Base-by-base conservation (phyloP, 2,888 invertebrate species). In the Mesoligia furuncula region DNA sequence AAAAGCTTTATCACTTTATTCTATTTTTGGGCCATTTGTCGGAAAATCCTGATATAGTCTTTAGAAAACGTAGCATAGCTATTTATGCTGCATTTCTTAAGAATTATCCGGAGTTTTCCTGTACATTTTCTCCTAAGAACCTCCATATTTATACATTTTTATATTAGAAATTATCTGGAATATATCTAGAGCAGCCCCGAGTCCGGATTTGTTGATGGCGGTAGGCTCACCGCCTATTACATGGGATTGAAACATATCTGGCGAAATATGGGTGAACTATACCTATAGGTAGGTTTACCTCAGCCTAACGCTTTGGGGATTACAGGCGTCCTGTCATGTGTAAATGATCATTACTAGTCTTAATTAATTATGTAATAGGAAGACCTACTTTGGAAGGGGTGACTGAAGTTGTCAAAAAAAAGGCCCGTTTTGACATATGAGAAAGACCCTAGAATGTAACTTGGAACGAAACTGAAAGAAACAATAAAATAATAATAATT, bases 41-140 rank as follows among this genome's bases (percentile, higher is more conserved):
- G 39, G 31, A 48, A 74, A 81, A 48, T 57, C 5, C 0, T 17
- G 20, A 27, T 27, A 3, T 31, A 31, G 27, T 51, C 48, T 57
- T 57, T 62, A n/a, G 39, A 27, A 81, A 45, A 48, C 15, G 27
- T n/a, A 36, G 45, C 20, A n/a, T 36, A 54, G 11, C 15, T 5
- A n/a, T 39, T 54, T 11, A 15, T 65, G 48, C 31, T 51, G 51
- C 17, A 66, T 82, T 82, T 81, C 24, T 27, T 45, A 73, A 73
- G 11, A 27, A 27, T 80, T 24, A 39, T 9, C 27, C 7, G n/a
- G 15, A 6, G n/a, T 42, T 68, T 69, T n/a, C 2, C 27, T 9
- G 15, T 62, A 54, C 0, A 27, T 81, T 62, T 36, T 13, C 42
- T 42, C 27, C 0, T 20, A 42, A 61, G 24, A 57, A 27, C 6